phyloP scores from a whole-genome alignment of 2,888 invertebrate genomes.

The Perdita meconis region DNA sequence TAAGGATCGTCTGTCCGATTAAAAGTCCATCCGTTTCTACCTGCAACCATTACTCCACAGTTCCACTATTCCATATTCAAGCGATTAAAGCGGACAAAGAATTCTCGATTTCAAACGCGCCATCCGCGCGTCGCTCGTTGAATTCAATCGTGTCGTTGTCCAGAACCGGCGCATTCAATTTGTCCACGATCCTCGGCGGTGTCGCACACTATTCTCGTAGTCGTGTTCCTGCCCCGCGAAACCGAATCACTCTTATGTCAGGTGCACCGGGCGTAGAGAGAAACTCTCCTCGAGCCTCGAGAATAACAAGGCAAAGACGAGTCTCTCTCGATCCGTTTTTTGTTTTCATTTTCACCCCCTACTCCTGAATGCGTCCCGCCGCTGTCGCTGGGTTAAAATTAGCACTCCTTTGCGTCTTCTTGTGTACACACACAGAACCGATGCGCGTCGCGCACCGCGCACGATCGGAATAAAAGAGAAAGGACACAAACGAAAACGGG shows the following conservation, averaged over 20 bases:
- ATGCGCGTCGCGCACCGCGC: slow-evolving; percentile 17
- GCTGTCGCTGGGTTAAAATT: slow-evolving; percentile 73
- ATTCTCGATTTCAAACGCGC: no score
- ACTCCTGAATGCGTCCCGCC: neutral
- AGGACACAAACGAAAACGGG: slow-evolving; percentile 9
- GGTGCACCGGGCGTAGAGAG: slow-evolving; percentile 52
- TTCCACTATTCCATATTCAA: no score
- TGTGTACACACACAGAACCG: slow-evolving; percentile 37
- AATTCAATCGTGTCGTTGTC: no score
- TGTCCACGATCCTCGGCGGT: no score
- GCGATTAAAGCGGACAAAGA: no score
- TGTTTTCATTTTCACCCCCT: slow-evolving; percentile 25
- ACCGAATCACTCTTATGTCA: slow-evolving; percentile 41
- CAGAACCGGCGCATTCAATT: no score
- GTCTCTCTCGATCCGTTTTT: slow-evolving; percentile 42
- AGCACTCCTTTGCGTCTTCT: slow-evolving; percentile 60
- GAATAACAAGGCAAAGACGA: slow-evolving; percentile 66
- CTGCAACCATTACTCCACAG: no score
- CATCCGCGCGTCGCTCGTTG: no score
- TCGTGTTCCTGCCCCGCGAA: slow-evolving; percentile 8
- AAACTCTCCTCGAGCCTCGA: slow-evolving; percentile 73
- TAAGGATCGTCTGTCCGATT: no score
- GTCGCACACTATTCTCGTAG: neutral
- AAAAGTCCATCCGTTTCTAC: no score
- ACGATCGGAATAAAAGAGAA: slow-evolving; percentile 35